Evolutionary conservation across 2,888 invertebrate species (phyloP).

Genomic region (Stenodema calcarata): DNA sequence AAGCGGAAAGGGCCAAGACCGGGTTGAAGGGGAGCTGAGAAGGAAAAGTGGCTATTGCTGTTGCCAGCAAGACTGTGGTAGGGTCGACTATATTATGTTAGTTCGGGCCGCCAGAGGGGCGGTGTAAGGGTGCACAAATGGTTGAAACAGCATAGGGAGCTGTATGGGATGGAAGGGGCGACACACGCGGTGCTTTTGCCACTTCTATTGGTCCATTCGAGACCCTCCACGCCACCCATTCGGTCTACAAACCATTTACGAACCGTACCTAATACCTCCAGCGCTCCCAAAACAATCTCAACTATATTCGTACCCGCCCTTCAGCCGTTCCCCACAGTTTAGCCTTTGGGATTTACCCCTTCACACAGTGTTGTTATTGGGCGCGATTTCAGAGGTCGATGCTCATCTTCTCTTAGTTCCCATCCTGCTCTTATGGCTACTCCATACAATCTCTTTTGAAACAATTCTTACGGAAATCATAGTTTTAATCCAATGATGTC

Average conservation of each 20-base stretch:
- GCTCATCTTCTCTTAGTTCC: neutral
- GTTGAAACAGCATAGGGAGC: conserved; percentile 1
- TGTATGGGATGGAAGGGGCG: neutral
- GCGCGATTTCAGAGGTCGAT: conserved; percentile 4
- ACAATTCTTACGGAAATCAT: neutral
- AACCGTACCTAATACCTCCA: neutral
- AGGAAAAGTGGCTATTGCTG: neutral
- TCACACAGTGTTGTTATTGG: neutral
- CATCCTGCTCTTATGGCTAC: neutral
- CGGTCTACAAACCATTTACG: neutral
- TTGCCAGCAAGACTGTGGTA: neutral
- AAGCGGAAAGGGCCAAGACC: neutral
- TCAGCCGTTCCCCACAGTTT: neutral
- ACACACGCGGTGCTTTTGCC: neutral
- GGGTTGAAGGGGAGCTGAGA: neutral
- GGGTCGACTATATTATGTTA: neutral
- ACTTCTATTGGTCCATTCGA: conserved; percentile 7
- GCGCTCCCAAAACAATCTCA: neutral
- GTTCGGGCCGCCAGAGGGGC: neutral
- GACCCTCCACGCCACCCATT: neutral
- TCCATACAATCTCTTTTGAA: neutral
- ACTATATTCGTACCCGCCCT: neutral
- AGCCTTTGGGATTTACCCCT: conserved; percentile 2
- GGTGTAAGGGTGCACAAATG: conserved; percentile 3
- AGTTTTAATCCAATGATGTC: neutral